Evolutionary conservation across 2,888 invertebrate genomes (phyloP).

Genomic region (Eueremaeus valkanovi): DNA sequence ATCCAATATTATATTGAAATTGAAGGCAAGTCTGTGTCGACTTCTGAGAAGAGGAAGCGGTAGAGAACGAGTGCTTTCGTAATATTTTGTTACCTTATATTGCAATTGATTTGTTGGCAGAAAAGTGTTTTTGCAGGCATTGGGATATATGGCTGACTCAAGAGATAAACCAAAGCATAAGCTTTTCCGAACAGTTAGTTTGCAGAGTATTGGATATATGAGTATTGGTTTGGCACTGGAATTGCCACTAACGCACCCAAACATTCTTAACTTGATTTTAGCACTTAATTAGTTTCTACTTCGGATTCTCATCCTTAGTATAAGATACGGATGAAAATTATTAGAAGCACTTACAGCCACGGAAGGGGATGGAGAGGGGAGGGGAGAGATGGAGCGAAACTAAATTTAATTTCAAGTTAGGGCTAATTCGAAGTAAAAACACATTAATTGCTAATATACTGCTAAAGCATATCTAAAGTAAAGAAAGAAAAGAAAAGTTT

Average conservation of each 20-base stretch:
- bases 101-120: background rate
- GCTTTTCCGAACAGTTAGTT: background rate
- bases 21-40: too few species aligned
- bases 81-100: constrained; percentile 16
- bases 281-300: constrained; percentile 26
- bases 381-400: background rate
- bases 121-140: background rate
- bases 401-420: constrained; percentile 1
- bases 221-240: background rate
- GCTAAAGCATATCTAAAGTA: background rate
- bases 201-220: too few species aligned
- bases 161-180: background rate
- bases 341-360: constrained; percentile 2
- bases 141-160: background rate
- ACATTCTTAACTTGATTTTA: constrained; percentile 21
- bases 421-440: background rate
- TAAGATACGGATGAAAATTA: constrained; percentile 1
- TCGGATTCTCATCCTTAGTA: background rate
- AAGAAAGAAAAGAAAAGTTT: background rate
- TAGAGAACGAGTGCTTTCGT: background rate
- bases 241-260: background rate
- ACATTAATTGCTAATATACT: constrained; percentile 5
- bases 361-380: background rate
- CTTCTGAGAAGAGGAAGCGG: background rate
- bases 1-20: background rate